Percentiles rank a stretch among this genome's conserved stretches.
Conservation (phyloP, 1,140 invertebrate genomes). For the Drosophila miranda region DNA sequence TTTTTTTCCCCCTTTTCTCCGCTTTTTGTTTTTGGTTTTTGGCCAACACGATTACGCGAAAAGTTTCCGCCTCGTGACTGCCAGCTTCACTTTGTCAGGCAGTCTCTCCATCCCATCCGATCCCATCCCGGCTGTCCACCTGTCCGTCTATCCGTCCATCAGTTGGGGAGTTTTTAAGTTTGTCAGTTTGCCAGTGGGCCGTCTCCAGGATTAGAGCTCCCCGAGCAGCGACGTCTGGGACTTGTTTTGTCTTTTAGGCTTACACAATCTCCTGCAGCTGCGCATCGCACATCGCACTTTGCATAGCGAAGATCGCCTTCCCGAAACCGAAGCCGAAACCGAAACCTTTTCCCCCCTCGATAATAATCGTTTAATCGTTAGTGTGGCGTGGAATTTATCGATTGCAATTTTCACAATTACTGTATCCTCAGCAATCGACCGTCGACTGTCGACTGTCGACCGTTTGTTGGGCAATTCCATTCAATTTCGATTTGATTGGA, state of each 20-base stretch:
- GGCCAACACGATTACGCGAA: conserved; percentile 46
- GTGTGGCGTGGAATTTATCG: conserved; percentile 9
- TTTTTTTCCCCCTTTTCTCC: conserved; percentile 4
- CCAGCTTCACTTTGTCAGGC: conserved; percentile 40
- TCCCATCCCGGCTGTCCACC: background rate
- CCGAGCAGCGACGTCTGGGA: background rate
- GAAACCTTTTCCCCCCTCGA: background rate
- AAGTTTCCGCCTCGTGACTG: conserved; percentile 66
- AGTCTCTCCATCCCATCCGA: conserved; percentile 18
- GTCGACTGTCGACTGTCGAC: too few relatives aligned
- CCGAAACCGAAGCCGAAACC: too few relatives aligned
- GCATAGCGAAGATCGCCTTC: background rate
- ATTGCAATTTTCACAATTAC: conserved; percentile 12
- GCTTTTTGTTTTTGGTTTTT: conserved; percentile 8
- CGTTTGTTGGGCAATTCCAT: conserved; percentile 2
- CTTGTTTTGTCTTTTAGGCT: conserved; percentile 27
- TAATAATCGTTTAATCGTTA: conserved; percentile 21
- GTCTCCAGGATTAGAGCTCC: conserved; percentile 60
- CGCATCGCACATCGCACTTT: conserved; percentile 26
- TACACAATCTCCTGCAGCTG: conserved; percentile 46
- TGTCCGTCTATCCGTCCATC: background rate
- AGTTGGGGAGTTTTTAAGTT: conserved; percentile 18
- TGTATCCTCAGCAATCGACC: conserved; percentile 6
- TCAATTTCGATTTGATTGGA: conserved; percentile 7
- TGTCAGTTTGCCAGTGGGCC: conserved; percentile 46